Conservation (phyloP, 1,140 invertebrate species). For the Cataglyphis hispanica region DNA sequence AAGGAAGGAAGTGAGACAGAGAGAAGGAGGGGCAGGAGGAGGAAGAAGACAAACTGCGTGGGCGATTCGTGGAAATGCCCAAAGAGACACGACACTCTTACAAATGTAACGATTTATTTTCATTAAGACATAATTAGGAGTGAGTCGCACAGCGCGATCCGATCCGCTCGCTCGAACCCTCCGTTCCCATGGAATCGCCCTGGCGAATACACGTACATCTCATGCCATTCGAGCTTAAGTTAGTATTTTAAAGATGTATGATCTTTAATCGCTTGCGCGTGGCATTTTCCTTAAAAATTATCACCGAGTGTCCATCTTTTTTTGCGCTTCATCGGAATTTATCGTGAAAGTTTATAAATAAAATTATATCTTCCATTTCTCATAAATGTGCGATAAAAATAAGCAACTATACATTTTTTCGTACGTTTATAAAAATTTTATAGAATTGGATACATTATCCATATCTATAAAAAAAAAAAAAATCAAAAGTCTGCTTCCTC, state of each 20-base stretch:
- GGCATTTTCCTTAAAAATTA: slow-evolving; percentile 15
- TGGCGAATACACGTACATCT: background rate
- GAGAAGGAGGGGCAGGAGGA: background rate
- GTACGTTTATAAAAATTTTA: no score
- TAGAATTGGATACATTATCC: no score
- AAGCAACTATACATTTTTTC: no score
- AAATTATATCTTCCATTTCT: background rate
- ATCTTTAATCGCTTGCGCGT: background rate
- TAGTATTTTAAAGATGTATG: slow-evolving; percentile 17
- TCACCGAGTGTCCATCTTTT: background rate
- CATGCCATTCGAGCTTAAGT: background rate
- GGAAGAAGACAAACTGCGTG: slow-evolving; percentile 36
- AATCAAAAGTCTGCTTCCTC: no score
- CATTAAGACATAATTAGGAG: slow-evolving; percentile 81
- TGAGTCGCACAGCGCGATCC: slow-evolving; percentile 63
- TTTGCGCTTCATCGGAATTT: background rate
- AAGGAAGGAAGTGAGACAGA: background rate
- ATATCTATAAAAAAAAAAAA: no score
- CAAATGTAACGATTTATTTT: slow-evolving; percentile 85
- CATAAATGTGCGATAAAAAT: no score
- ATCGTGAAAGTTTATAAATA: background rate
- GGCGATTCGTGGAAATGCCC: slow-evolving; percentile 56
- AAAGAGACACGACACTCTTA: slow-evolving; percentile 75
- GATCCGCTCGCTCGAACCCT: slow-evolving; percentile 51
- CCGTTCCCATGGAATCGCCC: background rate